These are phyloP conservation scores for Drosophila pruinosa DNA, from an alignment of 1,140 invertebrate genomes.

Conservation along the genomic window DNA sequence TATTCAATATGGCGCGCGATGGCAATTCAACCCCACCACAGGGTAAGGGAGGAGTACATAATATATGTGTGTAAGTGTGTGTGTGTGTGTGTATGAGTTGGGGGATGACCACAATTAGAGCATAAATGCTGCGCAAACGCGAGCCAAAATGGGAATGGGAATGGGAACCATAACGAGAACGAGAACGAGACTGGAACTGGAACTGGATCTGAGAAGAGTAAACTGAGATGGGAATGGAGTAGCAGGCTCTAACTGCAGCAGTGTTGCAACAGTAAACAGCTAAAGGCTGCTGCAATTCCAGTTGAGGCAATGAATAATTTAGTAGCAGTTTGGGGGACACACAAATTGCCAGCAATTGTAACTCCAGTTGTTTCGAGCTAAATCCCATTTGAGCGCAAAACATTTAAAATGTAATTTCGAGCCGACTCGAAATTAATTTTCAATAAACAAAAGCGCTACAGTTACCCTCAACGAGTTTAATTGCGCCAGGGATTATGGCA, in stretches of 20 bases:
- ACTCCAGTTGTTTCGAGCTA: slow-evolving; percentile 1
- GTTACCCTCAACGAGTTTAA: slow-evolving; percentile 21
- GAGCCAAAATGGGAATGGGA: neutral
- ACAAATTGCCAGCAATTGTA: slow-evolving; percentile 23
- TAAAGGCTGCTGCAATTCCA: slow-evolving; percentile 44
- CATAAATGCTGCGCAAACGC: slow-evolving; percentile 75
- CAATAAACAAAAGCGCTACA: slow-evolving; percentile 51
- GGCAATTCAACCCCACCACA: slow-evolving; percentile 47
- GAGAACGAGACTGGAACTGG: neutral
- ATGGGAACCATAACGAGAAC: neutral
- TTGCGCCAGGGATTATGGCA: slow-evolving; percentile 14
- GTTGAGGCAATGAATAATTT: slow-evolving; percentile 51
- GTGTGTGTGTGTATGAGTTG: neutral
- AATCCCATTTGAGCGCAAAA: slow-evolving; percentile 69
- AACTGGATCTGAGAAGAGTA: neutral
- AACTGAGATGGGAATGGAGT: neutral
- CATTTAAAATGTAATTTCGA: slow-evolving; percentile 77
- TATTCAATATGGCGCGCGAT: slow-evolving; percentile 76
- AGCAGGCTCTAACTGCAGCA: slow-evolving; percentile 26
- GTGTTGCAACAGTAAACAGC: slow-evolving; percentile 9
- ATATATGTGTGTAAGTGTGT: slow-evolving; percentile 11
- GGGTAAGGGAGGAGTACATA: neutral
- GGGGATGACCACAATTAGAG: slow-evolving; percentile 71
- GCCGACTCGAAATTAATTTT: slow-evolving; percentile 69
- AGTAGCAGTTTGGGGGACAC: slow-evolving; percentile 23